phyloP scores from a whole-genome alignment of 1,140 invertebrate genomes.

The Luehdorfia chinensis region DNA sequence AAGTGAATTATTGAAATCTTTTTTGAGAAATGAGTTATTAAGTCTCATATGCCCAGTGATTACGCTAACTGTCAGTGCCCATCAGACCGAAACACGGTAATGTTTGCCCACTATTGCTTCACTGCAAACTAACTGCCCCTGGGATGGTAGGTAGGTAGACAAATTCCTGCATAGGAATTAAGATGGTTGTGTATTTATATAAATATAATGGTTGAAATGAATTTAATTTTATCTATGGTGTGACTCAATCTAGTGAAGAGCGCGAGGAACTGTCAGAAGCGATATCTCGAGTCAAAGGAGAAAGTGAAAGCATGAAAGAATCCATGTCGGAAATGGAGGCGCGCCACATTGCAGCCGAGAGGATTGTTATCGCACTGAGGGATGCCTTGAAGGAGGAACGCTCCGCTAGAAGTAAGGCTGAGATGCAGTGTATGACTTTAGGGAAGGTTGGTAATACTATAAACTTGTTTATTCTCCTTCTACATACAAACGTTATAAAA shows the following conservation, averaged over 20 bases:
- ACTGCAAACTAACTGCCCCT: too few species aligned
- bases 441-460: slow-evolving; percentile 36
- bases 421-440: slow-evolving; percentile 30
- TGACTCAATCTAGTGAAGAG: slow-evolving; percentile 59
- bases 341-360: slow-evolving; percentile 34
- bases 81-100: too few species aligned
- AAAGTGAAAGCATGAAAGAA: slow-evolving; percentile 34
- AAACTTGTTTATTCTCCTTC: not conserved
- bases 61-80: too few species aligned
- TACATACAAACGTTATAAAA: not conserved
- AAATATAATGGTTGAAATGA: too few species aligned
- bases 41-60: too few species aligned
- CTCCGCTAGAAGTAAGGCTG: slow-evolving; percentile 35
- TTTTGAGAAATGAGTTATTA: too few species aligned
- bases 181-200: too few species aligned
- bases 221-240: too few species aligned
- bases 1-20: slow-evolving; percentile 25
- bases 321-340: slow-evolving; percentile 36
- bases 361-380: slow-evolving; percentile 39
- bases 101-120: too few species aligned
- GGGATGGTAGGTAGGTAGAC: too few species aligned
- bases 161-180: too few species aligned
- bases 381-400: slow-evolving; percentile 55
- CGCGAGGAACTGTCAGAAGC: slow-evolving; percentile 42
- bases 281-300: slow-evolving; percentile 30